Base-by-base conservation (phyloP, 2,113 vertebrate species). In the Plecturocebus donacophilus region DNA sequence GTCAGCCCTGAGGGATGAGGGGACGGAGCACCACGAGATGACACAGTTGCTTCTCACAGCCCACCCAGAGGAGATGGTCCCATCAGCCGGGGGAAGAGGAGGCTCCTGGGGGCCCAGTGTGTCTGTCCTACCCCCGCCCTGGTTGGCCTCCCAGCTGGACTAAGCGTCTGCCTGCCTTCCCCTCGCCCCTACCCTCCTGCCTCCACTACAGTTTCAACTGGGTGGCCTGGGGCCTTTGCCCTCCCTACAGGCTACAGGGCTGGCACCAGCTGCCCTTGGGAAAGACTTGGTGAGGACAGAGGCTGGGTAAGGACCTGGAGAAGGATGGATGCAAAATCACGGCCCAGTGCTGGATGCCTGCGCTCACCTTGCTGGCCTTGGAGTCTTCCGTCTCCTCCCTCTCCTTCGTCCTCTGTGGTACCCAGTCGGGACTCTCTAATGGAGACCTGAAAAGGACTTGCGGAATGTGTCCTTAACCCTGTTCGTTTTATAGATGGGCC, bases 161-260 rank as follows among this genome's bases (percentile, higher is more conserved):
- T 3, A 21, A 4, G n/a, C 0, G 0, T 21, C 2, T 5, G 10
- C 30, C 6, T 1, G 3, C 2, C n/a, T 8, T 47, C 45, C 17
- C 1, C 8, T 2, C 4, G 0, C 73, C 66, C 38, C 66, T 56
- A 6, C 4, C 27, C 40, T 14, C 85, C 58, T 58, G 0, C 9
- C 90, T 58, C 75, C 38, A 27, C n/a, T 25, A 12, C 0, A 1
- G 27, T 10, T 49, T 47, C 71, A 2, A 0, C 1, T 8, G 2
- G 40, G 4, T 11, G 21, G 3, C 6, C 71, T 8, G 27, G 19
- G 32, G 19, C 73, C 73, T 45, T 16, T 45, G 25, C 25, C 40
- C 40, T 47, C 42, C 75, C 42, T 47, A 19, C 27, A 47, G 23
- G 16, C 49, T 0, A 5, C 5, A 12, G 21, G 32, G 12, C 25